Percentiles rank a stretch among this genome's conserved stretches.
phyloP scores from a whole-genome alignment of 2,113 vertebrate species.

The Atrichornis clamosus region DNA sequence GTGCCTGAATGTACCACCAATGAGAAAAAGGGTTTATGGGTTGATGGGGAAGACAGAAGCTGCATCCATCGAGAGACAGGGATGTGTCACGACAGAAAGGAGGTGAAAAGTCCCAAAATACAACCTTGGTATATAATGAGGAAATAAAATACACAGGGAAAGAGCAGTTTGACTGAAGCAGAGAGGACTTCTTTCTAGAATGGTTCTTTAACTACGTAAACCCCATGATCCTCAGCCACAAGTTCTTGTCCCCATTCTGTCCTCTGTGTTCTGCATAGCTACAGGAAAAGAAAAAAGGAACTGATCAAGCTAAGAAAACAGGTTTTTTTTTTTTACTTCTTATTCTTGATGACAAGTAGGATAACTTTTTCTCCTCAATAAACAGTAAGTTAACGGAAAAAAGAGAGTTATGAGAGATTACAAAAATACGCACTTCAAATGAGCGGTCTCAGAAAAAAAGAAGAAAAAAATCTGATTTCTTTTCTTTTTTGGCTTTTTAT shows the following conservation, averaged over 20 bases:
- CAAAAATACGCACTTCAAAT: not conserved
- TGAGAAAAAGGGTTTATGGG: not conserved
- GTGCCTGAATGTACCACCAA: not conserved
- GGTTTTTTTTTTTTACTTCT: not conserved
- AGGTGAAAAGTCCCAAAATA: not conserved
- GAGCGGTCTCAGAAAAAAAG: not conserved
- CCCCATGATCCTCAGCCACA: not conserved
- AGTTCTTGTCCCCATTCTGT: not conserved
- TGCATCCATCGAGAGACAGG: not conserved
- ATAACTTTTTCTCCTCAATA: not conserved
- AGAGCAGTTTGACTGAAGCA: not conserved
- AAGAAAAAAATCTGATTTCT: fast-evolving
- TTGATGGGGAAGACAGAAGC: not conserved
- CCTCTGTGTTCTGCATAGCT: not conserved
- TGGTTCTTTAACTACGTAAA: not conserved
- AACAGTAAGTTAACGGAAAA: not conserved
- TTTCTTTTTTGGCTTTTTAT: not conserved
- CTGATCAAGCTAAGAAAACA: not conserved
- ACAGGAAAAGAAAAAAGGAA: not conserved
- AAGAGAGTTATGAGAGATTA: not conserved
- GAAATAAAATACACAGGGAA: not conserved
- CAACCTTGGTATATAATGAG: not conserved
- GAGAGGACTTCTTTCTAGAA: not conserved
- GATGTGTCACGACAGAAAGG: not conserved
- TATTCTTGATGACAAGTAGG: not conserved